Evolutionary conservation across 2,888 invertebrate species (phyloP).

Genomic region (Leptinotarsa rubiginosa): DNA sequence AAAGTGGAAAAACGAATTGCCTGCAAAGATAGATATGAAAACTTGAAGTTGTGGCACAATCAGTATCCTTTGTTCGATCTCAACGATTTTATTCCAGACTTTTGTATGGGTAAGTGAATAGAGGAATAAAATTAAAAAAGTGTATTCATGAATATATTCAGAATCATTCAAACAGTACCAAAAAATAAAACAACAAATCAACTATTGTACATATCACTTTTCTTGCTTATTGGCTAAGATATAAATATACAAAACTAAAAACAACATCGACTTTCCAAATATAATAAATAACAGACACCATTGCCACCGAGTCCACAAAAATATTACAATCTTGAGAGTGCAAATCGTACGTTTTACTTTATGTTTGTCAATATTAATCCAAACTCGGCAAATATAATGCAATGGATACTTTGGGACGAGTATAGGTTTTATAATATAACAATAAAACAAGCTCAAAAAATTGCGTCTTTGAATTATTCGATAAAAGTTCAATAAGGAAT

Average conservation of each 20-base stretch:
- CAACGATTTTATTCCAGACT: slow-evolving; percentile 53
- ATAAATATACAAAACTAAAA: slow-evolving; percentile 34
- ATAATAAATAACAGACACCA: slow-evolving; percentile 15
- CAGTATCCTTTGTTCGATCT: slow-evolving; percentile 58
- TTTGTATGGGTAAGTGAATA: slow-evolving; percentile 56
- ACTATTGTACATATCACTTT: slow-evolving; percentile 44
- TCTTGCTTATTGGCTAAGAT: slow-evolving; percentile 35
- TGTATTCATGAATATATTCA: slow-evolving; percentile 2
- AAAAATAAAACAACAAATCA: slow-evolving; percentile 38
- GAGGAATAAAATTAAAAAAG: neutral
- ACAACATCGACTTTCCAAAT: slow-evolving; percentile 19
- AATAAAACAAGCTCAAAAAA: neutral
- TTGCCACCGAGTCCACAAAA: neutral
- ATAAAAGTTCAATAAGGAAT: neutral
- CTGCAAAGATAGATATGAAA: slow-evolving; percentile 54
- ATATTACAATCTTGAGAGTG: neutral
- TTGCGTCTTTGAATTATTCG: neutral
- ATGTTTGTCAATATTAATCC: neutral
- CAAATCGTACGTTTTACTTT: neutral
- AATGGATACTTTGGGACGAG: slow-evolving; percentile 2
- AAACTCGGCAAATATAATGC: neutral
- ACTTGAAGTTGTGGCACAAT: slow-evolving; percentile 53
- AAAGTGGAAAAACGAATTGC: slow-evolving; percentile 53
- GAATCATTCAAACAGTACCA: slow-evolving; percentile 36
- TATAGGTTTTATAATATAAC: neutral